phyloP scores from a whole-genome alignment of 2,797 vertebrate genomes.

The Microctenopoma stevenorrisi region DNA sequence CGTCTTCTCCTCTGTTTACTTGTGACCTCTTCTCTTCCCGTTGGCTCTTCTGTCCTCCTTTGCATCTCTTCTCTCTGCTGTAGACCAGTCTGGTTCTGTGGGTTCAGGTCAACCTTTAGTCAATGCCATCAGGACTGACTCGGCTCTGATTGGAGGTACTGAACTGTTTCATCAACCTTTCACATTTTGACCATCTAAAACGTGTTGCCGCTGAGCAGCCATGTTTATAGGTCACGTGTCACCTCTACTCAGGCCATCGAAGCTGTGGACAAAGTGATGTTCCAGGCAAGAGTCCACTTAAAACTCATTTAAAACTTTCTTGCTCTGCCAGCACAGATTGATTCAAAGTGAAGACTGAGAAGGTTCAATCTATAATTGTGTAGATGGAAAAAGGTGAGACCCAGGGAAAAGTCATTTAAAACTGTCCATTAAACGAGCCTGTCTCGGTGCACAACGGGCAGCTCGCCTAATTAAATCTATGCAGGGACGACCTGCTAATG shows the following conservation, averaged over 20 bases:
- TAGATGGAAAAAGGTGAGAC: conserved; percentile 51
- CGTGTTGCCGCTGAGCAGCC: too few species aligned
- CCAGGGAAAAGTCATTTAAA: conserved; percentile 56
- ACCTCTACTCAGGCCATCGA: not conserved
- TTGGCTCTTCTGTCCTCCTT: not conserved
- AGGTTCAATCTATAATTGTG: conserved; percentile 56
- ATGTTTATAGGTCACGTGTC: not conserved
- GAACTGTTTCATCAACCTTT: conserved; percentile 11
- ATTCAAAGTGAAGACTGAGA: conserved; percentile 59
- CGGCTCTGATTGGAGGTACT: conserved; percentile 96
- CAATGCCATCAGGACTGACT: conserved; percentile 90
- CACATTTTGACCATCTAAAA: not conserved
- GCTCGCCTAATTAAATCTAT: conserved; percentile 55
- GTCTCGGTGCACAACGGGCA: conserved; percentile 45
- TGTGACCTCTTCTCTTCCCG: not conserved
- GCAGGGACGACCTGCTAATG: conserved; percentile 34
- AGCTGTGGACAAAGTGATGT: conserved; percentile 1
- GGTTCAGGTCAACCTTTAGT: conserved; percentile 89
- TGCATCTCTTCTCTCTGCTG: conserved; percentile 52
- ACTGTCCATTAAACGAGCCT: conserved; percentile 47
- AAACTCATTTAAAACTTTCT: conserved; percentile 65
- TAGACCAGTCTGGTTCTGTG: conserved; percentile 92
- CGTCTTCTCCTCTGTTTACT: not conserved
- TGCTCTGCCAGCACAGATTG: conserved; percentile 57
- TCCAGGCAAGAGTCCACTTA: conserved; percentile 35